Percentiles rank a stretch among this genome's conserved stretches.
phyloP scores from a whole-genome alignment of 2,797 vertebrate species.

The Phataginus tetradactyla region DNA sequence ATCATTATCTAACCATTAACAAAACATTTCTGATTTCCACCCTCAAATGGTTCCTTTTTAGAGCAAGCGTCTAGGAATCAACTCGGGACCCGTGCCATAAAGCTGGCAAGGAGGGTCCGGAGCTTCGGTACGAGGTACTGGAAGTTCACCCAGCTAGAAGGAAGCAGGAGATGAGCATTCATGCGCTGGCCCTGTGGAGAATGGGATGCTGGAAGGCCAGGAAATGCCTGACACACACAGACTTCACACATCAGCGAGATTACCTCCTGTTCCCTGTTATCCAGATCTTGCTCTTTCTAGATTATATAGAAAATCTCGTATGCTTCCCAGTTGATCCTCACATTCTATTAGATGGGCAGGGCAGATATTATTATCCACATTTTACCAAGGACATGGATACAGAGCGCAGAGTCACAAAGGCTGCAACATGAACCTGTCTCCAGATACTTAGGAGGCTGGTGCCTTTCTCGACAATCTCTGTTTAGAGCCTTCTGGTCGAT shows the following conservation, averaged over 20 bases:
- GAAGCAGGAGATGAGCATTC: too few relatives aligned
- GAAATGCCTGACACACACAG: accelerated
- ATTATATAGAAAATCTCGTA: not conserved
- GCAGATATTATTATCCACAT: too few relatives aligned
- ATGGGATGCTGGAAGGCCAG: accelerated
- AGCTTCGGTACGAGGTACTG: not conserved
- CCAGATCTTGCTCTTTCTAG: not conserved
- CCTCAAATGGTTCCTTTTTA: not conserved
- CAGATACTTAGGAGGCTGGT: accelerated
- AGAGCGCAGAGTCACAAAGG: not conserved
- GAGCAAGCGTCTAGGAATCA: not conserved
- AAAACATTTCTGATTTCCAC: not conserved
- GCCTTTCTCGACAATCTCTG: not conserved
- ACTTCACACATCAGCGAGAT: not conserved
- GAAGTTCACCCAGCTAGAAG: not conserved
- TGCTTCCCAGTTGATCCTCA: not conserved
- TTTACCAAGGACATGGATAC: not conserved
- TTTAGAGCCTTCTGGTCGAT: not conserved
- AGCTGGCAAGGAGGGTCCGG: not conserved
- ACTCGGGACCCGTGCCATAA: not conserved
- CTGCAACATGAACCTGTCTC: not conserved
- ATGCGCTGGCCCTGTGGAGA: accelerated
- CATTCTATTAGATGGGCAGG: not conserved
- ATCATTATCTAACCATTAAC: not conserved
- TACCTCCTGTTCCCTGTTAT: not conserved